Evolutionary conservation across 2,113 vertebrate genomes (phyloP), one percentile per base, ranked within the genome.

Genomic region (Pseudopodoces humilis): DNA sequence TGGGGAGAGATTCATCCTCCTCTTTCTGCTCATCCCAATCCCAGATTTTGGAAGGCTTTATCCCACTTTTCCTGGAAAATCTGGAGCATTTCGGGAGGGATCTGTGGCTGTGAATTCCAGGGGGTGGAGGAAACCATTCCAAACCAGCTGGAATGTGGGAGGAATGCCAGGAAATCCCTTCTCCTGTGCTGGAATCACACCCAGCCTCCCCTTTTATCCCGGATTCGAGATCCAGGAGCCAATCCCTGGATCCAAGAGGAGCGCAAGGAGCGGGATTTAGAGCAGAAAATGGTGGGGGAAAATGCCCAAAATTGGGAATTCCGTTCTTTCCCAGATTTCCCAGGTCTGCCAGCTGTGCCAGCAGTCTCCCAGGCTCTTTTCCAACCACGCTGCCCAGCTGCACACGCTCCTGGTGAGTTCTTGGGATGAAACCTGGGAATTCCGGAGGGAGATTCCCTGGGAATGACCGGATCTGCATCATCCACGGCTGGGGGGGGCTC

Each of bases 281-380:
- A 22, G 63, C 37, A 2, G 1, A 1, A 30, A 53, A 10, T 1
- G 10, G 7, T 3, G 33, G 74, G 74, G 22, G 5, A 50, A 47
- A 3, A 4, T 2, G 11, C 25, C 27, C 9, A n/a, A 27, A 28
- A 1, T 0, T 4, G 10, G 25, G 39, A 4, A 1, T n/a, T 15
- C 10, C 25, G 12, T 35, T 69, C n/a, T 28, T 16, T 11, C 6
- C 39, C 97, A 99, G 99, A 99, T 99, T 84, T 99, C 99, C n/a
- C 99, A 99, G 97, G 99, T 99, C 76, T 99, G 99, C 89, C 99
- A 99, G 96, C 98, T 99, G 88, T 99, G 99, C 98, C 99, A 99
- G 95, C 99, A 99, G 92, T 99, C 99, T 2, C 99, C 99, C 83
- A 97, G 99, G 74, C 98, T 99, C 88, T 99, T 99, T 82, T 99